Evolutionary conservation across 2,888 invertebrate species (phyloP).

Genomic region (Cataglyphis livida): DNA sequence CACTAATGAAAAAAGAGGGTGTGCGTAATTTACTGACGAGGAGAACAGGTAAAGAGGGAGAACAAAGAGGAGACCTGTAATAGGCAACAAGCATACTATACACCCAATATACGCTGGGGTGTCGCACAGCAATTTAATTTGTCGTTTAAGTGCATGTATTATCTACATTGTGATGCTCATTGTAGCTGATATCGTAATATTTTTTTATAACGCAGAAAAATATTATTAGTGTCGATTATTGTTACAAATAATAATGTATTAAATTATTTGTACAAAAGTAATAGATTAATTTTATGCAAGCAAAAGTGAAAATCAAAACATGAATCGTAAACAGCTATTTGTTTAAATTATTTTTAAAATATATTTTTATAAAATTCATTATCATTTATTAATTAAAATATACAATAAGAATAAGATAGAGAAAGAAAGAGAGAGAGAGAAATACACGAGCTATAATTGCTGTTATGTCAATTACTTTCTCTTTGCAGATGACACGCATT

Average conservation of each 20-base stretch:
- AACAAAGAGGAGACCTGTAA: slow-evolving; percentile 74
- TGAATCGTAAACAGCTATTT: neutral
- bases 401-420: neutral
- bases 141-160: slow-evolving; percentile 68
- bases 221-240: slow-evolving; percentile 5
- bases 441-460: neutral
- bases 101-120: slow-evolving; percentile 65
- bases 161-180: slow-evolving; percentile 41
- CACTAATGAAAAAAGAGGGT: slow-evolving; percentile 73
- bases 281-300: slow-evolving; percentile 2
- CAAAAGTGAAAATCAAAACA: neutral
- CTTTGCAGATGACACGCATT: slow-evolving; percentile 4
- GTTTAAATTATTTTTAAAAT: neutral
- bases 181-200: slow-evolving; percentile 40
- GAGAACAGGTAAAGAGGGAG: slow-evolving; percentile 67
- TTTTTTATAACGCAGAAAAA: slow-evolving; percentile 25
- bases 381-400: neutral
- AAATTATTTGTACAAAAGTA: slow-evolving; percentile 19
- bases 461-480: neutral
- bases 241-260: slow-evolving; percentile 19
- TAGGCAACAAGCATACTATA: slow-evolving; percentile 69
- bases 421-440: neutral
- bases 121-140: slow-evolving; percentile 67
- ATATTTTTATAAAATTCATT: neutral
- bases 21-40: slow-evolving; percentile 71